These are phyloP conservation scores for Tautogolabrus adspersus DNA, from an alignment of 2,113 vertebrate species.

Conservation along the genomic window DNA sequence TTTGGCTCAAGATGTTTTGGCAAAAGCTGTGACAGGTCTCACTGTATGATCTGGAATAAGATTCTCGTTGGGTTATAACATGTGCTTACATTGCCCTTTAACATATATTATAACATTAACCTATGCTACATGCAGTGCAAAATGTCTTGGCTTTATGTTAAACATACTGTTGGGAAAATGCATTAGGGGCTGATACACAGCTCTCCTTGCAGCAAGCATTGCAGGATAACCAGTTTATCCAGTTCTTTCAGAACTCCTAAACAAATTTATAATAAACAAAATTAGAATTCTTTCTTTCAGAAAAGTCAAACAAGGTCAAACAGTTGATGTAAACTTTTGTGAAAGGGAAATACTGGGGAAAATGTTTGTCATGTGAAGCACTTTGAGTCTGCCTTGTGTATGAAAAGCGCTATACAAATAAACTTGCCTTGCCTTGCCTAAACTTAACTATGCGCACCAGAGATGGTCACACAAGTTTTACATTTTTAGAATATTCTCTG, in stretches of 20 bases:
- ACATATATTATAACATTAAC: background rate
- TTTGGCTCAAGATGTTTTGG: slow-evolving; percentile 19
- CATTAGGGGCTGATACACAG: background rate
- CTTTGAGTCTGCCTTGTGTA: too few species aligned
- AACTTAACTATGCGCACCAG: background rate
- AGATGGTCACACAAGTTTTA: background rate
- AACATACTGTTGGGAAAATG: background rate
- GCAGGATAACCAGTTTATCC: background rate
- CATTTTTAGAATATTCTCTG: background rate
- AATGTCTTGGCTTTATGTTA: background rate
- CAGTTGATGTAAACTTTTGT: background rate
- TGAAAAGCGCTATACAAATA: too few species aligned
- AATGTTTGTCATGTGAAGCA: too few species aligned
- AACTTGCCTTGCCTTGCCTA: too few species aligned
- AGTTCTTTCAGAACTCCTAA: background rate
- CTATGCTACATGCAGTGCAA: background rate
- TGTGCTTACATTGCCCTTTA: background rate
- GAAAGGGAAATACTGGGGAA: too few species aligned
- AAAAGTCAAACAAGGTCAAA: background rate
- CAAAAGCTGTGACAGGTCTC: slow-evolving; percentile 10
- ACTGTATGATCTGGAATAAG: background rate
- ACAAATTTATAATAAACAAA: too few species aligned
- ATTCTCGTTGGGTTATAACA: slow-evolving; percentile 8
- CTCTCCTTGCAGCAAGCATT: background rate
- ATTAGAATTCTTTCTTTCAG: too few species aligned